Base-by-base conservation (phyloP, 1,140 invertebrate genomes). In the Drosophila trapezifrons region DNA sequence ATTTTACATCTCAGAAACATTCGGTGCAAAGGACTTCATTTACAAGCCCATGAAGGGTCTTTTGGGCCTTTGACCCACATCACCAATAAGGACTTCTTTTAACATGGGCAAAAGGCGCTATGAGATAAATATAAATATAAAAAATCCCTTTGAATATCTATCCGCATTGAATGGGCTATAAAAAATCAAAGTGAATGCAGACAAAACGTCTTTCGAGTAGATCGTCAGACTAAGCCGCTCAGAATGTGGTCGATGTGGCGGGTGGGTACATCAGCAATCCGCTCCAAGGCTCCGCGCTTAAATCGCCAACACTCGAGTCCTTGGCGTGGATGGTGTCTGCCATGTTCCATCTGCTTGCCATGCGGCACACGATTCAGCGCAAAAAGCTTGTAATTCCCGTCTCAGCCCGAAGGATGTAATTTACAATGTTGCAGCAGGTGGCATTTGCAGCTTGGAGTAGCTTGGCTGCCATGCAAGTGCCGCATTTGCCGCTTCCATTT, bases 381-480 rank as follows among this genome's bases (percentile, higher is more conserved):
- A 71, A 59, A 76, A 77, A 62, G 71, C 78, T 69, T 82, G 82
- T 76, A 75, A 78, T 83, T 70, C 83, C 67, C 82, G 60, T 63
- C 54, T 57, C 49, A 46, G 40, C 64, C 65, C 52, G 27, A 55
- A 66, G 67, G 58, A 83, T 71, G 84, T 67, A 83, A 89, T 77
- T 83, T 87, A 83, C 76, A 87, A 87, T 89, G 79, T 89, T 83
- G 83, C 84, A 83, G 84, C 83, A 89, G 83, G 79, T 82, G 78
- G 72, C 45, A 35, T 43, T 49, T 66, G 46, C 70, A 43, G 55
- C 78, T 42, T n/a, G 58, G 25, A 57, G 51, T 56, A 32, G 54
- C 57, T 60, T 56, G 37, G 54, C 57, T 60, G 47, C 67, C 55
- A 64, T 38, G 76, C 42, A 71, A 62, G 47, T 64, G 57, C 46